Percentiles rank a stretch among this genome's conserved stretches.
Evolutionary conservation across 1,140 invertebrate species (phyloP).

Genomic region (Drosophila neocordata): DNA sequence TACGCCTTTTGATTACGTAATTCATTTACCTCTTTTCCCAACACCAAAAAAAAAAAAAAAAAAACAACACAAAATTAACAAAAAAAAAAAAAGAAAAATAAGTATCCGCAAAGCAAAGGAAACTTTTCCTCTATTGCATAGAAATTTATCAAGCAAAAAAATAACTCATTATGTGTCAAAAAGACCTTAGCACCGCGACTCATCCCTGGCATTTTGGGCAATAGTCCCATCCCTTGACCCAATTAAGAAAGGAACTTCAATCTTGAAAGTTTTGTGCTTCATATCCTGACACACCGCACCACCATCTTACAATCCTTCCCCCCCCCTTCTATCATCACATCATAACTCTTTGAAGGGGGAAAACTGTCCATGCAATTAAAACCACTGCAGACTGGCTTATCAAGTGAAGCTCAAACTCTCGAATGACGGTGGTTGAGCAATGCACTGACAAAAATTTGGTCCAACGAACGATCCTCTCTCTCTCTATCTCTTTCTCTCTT

Average conservation of each 20-base stretch:
- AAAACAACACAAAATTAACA: not conserved
- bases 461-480: not conserved
- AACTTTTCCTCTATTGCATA: constrained; percentile 37
- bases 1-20: constrained; percentile 77
- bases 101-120: not conserved
- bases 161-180: constrained; percentile 76
- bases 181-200: constrained; percentile 23
- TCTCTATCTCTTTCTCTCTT: not conserved
- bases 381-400: constrained; percentile 70
- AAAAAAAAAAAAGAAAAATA: not conserved
- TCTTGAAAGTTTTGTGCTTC: constrained; percentile 61
- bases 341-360: constrained; percentile 4
- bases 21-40: constrained; percentile 59
- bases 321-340: not conserved
- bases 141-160: constrained; percentile 65
- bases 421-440: constrained; percentile 28
- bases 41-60: constrained; percentile 24
- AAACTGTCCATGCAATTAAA: constrained; percentile 72
- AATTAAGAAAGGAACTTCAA: constrained; percentile 64
- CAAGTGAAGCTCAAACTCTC: constrained; percentile 59
- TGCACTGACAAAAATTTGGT: not conserved
- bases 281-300: constrained; percentile 16
- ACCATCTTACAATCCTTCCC: too few species aligned
- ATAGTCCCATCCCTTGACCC: constrained; percentile 52
- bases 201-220: not conserved